A percentile compares a stretch with the other conserved stretches of the same genome.
phyloP scores from a whole-genome alignment of 2,797 vertebrate species.

The Xenentodon cancila region DNA sequence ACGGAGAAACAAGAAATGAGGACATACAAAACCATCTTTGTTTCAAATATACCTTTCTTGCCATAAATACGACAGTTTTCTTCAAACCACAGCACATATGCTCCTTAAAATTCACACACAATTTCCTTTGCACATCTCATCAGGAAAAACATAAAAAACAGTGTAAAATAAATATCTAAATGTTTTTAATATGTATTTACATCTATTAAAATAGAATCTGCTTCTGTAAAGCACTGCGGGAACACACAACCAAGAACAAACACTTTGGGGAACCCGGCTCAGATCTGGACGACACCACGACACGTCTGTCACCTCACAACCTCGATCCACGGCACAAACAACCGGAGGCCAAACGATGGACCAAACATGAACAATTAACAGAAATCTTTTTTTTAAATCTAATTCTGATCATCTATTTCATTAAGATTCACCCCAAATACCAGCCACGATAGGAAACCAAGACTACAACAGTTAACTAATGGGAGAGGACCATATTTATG shows the following conservation, averaged over 20 bases:
- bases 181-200: conserved; percentile 11
- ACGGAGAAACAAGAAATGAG: not conserved
- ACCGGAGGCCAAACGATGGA: conserved; percentile 49
- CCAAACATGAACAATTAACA: conserved; percentile 48
- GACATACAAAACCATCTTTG: conserved; percentile 11
- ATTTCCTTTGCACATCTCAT: not conserved
- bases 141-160: too few species aligned
- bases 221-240: conserved; percentile 30
- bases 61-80: not conserved
- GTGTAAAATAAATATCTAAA: conserved; percentile 28
- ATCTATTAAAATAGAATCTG: conserved; percentile 35
- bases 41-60: conserved; percentile 12
- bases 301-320: too few species aligned
- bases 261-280: conserved; percentile 56
- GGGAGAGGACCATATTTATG: too few species aligned
- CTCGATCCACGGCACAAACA: conserved; percentile 54
- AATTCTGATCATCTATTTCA: too few species aligned
- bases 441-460: too few species aligned
- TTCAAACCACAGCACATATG: not conserved
- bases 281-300: conserved; percentile 55
- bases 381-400: too few species aligned
- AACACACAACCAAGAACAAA: conserved; percentile 50
- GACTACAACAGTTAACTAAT: too few species aligned
- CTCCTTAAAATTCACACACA: conserved; percentile 7
- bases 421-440: too few species aligned